Conservation (phyloP, 2,888 invertebrate species). For the Plebejus anna region DNA sequence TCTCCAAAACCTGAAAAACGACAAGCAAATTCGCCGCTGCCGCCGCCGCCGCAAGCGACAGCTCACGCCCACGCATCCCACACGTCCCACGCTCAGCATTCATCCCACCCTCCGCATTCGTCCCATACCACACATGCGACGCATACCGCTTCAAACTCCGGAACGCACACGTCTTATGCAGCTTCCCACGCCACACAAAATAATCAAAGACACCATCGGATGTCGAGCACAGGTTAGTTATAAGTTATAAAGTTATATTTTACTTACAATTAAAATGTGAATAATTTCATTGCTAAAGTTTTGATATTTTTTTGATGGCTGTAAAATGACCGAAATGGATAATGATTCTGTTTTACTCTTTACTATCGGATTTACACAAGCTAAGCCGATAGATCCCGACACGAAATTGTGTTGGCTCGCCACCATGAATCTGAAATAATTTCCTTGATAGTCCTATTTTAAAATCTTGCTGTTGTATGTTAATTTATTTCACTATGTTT, state of each 20-base stretch:
- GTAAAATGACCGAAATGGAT: no score
- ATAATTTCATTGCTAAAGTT: no score
- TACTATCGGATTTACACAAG: background rate
- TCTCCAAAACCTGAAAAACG: slow-evolving; percentile 94
- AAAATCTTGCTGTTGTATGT: background rate
- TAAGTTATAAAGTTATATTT: background rate
- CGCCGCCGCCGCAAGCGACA: slow-evolving; percentile 80
- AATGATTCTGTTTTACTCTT: background rate
- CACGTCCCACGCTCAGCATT: slow-evolving; percentile 36
- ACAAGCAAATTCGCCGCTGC: slow-evolving; percentile 92
- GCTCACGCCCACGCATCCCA: slow-evolving; percentile 32
- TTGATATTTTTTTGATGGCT: no score
- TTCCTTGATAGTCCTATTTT: background rate
- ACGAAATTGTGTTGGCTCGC: background rate
- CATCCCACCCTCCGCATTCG: slow-evolving; percentile 36
- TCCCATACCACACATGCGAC: slow-evolving; percentile 33
- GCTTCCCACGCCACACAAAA: slow-evolving; percentile 46
- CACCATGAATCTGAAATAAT: no score
- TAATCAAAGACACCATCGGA: slow-evolving; percentile 59
- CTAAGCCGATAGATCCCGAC: background rate
- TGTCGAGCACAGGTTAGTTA: slow-evolving; percentile 65
- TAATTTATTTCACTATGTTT: slow-evolving; percentile 7
- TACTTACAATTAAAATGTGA: no score
- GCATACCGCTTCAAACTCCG: slow-evolving; percentile 32
- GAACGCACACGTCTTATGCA: slow-evolving; percentile 31